Evolutionary conservation across 1,140 invertebrate species (phyloP), one percentile per base, ranked within the genome.

Genomic region (Pseudoatta argentina): DNA sequence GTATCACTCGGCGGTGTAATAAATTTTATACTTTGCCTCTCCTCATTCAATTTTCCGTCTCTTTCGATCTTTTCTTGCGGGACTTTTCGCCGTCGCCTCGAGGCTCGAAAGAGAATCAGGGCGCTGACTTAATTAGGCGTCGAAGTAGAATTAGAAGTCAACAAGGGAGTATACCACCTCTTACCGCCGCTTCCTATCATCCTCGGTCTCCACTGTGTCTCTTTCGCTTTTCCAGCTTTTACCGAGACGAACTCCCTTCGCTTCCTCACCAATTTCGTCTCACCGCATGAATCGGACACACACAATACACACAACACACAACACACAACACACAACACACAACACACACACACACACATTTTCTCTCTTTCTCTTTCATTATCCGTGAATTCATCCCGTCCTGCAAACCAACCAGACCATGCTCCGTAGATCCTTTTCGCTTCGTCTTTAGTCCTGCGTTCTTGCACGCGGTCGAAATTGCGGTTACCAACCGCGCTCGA

Each of bases 81-180:
- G 53, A 61, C 77, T 83, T 83, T 83, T 73, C 61, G 39, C 30
- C 44, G n/a, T 24, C 71, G 82, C 79, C 73, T 77, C 75, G 75
- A 75, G 83, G 79, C 79, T 85, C 75, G 73, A 73, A 44, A 83
- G 78, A 85, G 87, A 81, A 86, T 86, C 83, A 88, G 85, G 78
- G 85, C 73, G 89, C 85, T 85, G 87, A 90, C 86, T 87, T 87
- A 89, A 90, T 89, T 90, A 89, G 88, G 76, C 89, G 82, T 90
- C 86, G 89, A 89, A 89, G 89, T 88, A 85, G 82, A 90, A 90
- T 89, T 90, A 85, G 86, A 86, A 89, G 81, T 90, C 89, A 87
- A 89, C 89, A 87, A 86, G 87, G 82, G 57, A 67, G 79, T 75
- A 57, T 78, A 78, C 16, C 66, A 63, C 61, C 27, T 67, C 18